Evolutionary conservation across 2,113 vertebrate genomes (phyloP), one percentile per base, ranked within the genome.

Genomic region (Ophiodon elongatus): DNA sequence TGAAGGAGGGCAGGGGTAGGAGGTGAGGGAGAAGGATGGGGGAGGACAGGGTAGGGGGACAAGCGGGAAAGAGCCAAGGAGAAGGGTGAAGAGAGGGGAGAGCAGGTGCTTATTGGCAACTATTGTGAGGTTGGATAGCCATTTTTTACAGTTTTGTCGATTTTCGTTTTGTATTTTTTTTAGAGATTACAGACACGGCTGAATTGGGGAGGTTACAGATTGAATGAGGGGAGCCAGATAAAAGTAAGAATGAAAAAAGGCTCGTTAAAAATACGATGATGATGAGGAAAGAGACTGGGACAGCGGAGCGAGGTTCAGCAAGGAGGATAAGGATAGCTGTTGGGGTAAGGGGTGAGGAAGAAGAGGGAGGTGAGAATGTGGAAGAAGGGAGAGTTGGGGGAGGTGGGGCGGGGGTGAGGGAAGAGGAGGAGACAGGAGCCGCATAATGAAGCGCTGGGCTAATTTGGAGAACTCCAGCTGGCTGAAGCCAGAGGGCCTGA

Each of bases 401-500:
- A 9, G 23, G 35, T 6, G 17, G 31, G 19, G 60, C 0, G 15
- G 59, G 59, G 27, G 31, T 11, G 67, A 57, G 62, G 29, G 72
- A 73, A 52, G 76, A 84, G 76, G 45, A 80, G 72, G 83, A 88
- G 86, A 79, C 63, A 83, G 95, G 95, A 94, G 95, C 93, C 89
- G 95, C 95, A 96, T 97, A 97, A 97, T 96, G 95, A 97, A 97
- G 96, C 93, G 94, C 95, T 92, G 91, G 95, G 92, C 97, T 98
- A 96, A 98, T 97, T 97, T 97, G 95, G 94, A 95, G 94, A 93
- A 95, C 96, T 97, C 96, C 97, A 97, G 97, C 97, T 97, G 97
- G 96, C 95, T 96, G 76, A 95, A 96, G 97, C 97, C 96, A 96
- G 96, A 98, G 97, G 97, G 96, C 92, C 95, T 94, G 94, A 90